Percentiles rank a stretch among this genome's conserved stretches.
Conservation (phyloP, 2,888 invertebrate species). For the Sepioteuthis lessoniana region DNA sequence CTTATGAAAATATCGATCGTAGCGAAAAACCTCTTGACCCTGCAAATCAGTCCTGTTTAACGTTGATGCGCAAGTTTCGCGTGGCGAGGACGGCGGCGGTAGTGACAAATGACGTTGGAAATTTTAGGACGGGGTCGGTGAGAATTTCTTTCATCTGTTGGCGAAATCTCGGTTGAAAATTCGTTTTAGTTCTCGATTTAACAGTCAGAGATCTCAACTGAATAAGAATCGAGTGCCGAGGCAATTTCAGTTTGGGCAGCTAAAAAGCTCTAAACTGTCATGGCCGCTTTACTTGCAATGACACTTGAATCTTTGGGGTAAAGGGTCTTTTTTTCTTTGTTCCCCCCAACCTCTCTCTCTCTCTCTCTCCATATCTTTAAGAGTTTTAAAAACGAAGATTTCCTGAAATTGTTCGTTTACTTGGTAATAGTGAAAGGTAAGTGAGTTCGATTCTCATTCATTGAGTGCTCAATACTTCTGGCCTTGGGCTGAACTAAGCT, state of each 20-base stretch:
- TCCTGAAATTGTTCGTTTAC: too few species aligned
- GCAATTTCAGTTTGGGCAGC: not conserved
- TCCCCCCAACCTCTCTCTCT: too few species aligned
- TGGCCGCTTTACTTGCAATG: not conserved
- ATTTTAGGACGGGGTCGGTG: not conserved
- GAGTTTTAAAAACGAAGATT: too few species aligned
- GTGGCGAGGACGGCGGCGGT: not conserved
- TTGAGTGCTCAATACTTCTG: too few species aligned
- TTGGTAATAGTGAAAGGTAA: too few species aligned
- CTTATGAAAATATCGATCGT: constrained; percentile 6
- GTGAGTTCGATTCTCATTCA: too few species aligned
- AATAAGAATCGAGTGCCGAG: not conserved
- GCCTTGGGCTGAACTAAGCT: too few species aligned
- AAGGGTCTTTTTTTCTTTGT: not conserved
- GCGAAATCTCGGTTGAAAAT: not conserved
- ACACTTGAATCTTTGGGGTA: not conserved
- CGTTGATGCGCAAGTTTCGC: not conserved
- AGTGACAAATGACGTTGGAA: not conserved
- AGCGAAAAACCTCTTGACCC: constrained; percentile 16
- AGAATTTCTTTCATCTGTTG: not conserved
- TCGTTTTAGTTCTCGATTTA: not conserved
- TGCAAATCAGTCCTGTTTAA: constrained; percentile 8
- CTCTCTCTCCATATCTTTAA: too few species aligned
- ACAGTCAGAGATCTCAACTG: not conserved
- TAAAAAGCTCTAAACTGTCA: constrained; percentile 18